Evolutionary conservation across 2,797 vertebrate species (phyloP), one percentile per base, ranked within the genome.

Genomic region (Sylvilagus floridanus): DNA sequence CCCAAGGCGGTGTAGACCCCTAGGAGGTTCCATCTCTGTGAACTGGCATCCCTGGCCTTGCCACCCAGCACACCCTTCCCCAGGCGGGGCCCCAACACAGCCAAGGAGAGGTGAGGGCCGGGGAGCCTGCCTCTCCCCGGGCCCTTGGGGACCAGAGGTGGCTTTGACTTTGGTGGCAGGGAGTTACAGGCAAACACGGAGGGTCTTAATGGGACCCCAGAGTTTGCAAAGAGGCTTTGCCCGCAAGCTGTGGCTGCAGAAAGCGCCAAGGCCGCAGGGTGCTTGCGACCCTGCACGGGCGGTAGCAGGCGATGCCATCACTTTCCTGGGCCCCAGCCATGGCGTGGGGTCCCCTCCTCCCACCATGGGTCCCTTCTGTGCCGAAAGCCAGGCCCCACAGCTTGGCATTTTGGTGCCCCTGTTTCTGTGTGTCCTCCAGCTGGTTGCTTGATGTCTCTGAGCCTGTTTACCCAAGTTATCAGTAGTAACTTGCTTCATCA

Each of bases 21-120:
- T 47, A 47, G 42, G 0, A 6, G 26, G 17, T 66, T 87, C 42
- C 28, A 47, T 71, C 50, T 83, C 52, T 1, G 17, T 47, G 77
- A 76, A 11, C 32, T 32, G 0, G 0, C 47, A 52, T 65, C 47
- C 32, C 24, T 7, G 35, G 85, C 32, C 37, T 85, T 47, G 68
- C 89, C 32, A 66, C 73, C 32, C 32, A 30, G 63, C 42, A 82
- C 69, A 63, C 85, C 68, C 60, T 65, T 92, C 89, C 88, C 66
- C 30, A 75, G 22, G 0, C 42, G 30, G n/a, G 81, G 83, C 83
- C 73, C 14, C 0, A 78, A 87, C 88, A 91, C 62, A 95, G 83
- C 77, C 3, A 50, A 24, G 42, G 63, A 0, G 0, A 32, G 54
- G 60, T n/a, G 19, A n/a, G 30, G 22, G 4, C 9, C 2, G n/a